These are phyloP conservation scores for Tipula lateralis DNA, from an alignment of 2,888 invertebrate genomes.

Conservation along the genomic window DNA sequence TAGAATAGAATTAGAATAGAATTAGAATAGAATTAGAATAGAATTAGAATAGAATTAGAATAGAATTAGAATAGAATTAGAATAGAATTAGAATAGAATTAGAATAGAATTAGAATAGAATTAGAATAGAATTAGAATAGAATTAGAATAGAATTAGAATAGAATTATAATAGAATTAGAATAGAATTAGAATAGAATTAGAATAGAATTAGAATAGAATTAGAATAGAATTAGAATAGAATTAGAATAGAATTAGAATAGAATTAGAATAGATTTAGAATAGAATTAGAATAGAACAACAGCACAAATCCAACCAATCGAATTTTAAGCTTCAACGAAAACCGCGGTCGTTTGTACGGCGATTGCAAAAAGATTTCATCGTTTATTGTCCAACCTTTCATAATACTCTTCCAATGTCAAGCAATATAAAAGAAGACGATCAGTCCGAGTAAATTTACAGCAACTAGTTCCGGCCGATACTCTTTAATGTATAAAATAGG, in stretches of 20 bases:
- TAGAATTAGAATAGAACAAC: not conserved
- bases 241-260: not conserved
- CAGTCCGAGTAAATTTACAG: not conserved
- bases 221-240: not conserved
- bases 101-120: not conserved
- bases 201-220: not conserved
- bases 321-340: not conserved
- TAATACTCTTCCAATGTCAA: not conserved
- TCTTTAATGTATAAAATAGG: too few species aligned
- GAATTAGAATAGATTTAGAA: not conserved
- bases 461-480: too few species aligned
- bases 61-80: not conserved
- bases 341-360: not conserved
- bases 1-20: not conserved
- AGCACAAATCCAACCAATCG: not conserved
- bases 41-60: not conserved
- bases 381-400: not conserved
- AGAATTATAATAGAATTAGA: not conserved
- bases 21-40: not conserved
- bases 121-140: not conserved
- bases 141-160: not conserved
- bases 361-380: not conserved
- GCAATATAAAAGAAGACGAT: not conserved
- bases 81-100: not conserved
- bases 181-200: not conserved